A percentile compares a stretch with the other conserved stretches of the same genome.
Conservation (phyloP, 2,797 vertebrate genomes). For the Geotria australis region DNA sequence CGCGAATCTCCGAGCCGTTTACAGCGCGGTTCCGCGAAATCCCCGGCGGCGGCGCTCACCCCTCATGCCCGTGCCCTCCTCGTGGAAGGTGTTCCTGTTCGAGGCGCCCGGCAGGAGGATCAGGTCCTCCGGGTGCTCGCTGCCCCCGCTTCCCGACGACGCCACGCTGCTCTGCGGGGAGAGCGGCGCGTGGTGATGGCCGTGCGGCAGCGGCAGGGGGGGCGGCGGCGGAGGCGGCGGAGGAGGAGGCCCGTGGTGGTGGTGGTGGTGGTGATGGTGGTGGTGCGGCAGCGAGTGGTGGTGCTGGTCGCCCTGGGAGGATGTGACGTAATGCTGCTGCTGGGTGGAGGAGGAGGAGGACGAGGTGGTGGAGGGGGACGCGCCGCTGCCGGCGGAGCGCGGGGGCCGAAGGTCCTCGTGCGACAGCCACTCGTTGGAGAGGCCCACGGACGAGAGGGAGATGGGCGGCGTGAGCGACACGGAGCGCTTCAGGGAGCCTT, state of each 20-base stretch:
- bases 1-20: background rate
- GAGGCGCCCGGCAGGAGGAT: slow-evolving; percentile 12
- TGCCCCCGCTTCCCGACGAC: slow-evolving; percentile 34
- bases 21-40: too few species aligned
- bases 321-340: too few species aligned
- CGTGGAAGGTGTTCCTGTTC: slow-evolving; percentile 58
- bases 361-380: background rate
- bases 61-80: slow-evolving; percentile 90
- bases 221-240: too few species aligned
- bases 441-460: background rate
- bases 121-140: slow-evolving; percentile 63
- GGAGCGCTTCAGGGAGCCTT: slow-evolving; percentile 47
- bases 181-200: slow-evolving; percentile 49
- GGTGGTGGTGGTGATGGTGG: too few species aligned
- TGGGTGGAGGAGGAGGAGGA: background rate
- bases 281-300: background rate
- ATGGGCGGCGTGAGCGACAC: slow-evolving; percentile 20
- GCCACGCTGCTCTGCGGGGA: slow-evolving; percentile 81
- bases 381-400: too few species aligned
- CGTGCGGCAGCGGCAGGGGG: slow-evolving; percentile 14
- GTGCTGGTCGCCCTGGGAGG: background rate
- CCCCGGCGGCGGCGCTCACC: slow-evolving; percentile 10
- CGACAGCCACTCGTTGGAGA: slow-evolving; percentile 29
- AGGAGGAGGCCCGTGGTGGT: slow-evolving; percentile 4
- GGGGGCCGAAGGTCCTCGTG: slow-evolving; percentile 21